These are phyloP conservation scores for Synodontis membranacea DNA, from an alignment of 2,113 vertebrate species.

Conservation along the genomic window DNA sequence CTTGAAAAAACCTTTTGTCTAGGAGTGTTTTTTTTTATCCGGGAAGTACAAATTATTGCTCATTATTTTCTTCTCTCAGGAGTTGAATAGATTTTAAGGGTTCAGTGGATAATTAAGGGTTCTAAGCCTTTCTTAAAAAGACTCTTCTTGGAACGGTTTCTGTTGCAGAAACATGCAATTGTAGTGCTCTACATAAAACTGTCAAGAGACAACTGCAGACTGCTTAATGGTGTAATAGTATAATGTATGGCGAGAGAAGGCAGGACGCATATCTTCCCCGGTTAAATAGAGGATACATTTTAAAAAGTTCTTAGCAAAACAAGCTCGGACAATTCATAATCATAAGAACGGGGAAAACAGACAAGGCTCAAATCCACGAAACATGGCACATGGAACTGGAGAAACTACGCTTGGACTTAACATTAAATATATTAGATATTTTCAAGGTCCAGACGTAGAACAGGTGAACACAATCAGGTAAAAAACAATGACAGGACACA, in stretches of 20 bases:
- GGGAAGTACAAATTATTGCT: neutral
- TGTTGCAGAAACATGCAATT: neutral
- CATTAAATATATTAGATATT: neutral
- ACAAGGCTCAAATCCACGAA: neutral
- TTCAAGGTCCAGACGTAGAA: neutral
- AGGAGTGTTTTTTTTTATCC: neutral
- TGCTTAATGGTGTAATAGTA: neutral
- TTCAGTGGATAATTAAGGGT: neutral
- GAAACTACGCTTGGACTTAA: neutral
- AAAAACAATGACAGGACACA: neutral
- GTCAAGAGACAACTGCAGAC: no score
- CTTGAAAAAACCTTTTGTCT: neutral
- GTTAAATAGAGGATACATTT: no score
- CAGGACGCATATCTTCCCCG: no score
- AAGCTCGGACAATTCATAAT: neutral
- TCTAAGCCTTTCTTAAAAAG: neutral
- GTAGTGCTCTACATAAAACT: neutral
- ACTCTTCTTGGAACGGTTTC: neutral
- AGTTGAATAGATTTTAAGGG: neutral
- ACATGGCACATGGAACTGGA: neutral
- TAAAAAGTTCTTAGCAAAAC: neutral
- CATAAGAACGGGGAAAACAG: neutral
- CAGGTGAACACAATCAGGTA: neutral
- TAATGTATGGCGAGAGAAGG: neutral
- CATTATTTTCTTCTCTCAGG: neutral